Evolutionary conservation across 64 coral and sea anemone genomes (phyloP).

Genomic region (Actinia equina): DNA sequence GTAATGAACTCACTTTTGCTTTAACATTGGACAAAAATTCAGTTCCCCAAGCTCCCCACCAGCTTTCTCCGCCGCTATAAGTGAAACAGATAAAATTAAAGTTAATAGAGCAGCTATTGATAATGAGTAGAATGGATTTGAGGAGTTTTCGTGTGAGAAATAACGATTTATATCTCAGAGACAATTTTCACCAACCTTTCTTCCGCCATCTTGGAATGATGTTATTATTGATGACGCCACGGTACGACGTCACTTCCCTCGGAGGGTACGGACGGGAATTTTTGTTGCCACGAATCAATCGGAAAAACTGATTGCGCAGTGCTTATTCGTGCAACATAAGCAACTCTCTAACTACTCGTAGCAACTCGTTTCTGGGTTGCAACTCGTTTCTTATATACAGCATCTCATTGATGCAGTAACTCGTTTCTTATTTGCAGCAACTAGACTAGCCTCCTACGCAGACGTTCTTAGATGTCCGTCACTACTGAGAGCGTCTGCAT

Average conservation of each 20-base stretch:
- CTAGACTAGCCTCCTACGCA: no score
- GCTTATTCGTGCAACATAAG: no score
- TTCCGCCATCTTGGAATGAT: constrained; percentile 83
- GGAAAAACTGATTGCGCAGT: no score
- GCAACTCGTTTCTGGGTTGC: no score
- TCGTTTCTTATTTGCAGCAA: no score
- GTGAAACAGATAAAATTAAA: constrained; percentile 1
- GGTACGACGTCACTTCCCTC: not conserved
- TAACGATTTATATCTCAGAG: not conserved
- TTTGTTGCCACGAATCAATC: not conserved
- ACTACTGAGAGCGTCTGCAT: no score
- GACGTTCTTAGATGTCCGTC: no score
- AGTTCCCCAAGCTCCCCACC: constrained; percentile 79
- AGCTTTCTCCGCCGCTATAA: constrained; percentile 73
- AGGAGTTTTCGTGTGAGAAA: not conserved
- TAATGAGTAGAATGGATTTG: not conserved
- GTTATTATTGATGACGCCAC: constrained; percentile 62
- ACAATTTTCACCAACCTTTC: constrained; percentile 51
- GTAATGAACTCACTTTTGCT: constrained; percentile 50
- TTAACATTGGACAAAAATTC: constrained; percentile 66
- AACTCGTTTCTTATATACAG: no score
- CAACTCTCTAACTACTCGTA: no score
- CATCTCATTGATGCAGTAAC: no score
- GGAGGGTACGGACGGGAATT: not conserved
- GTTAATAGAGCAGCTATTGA: not conserved